These are phyloP conservation scores for Nipponia nippon DNA, from an alignment of 2,113 vertebrate genomes.

Conservation along the genomic window DNA sequence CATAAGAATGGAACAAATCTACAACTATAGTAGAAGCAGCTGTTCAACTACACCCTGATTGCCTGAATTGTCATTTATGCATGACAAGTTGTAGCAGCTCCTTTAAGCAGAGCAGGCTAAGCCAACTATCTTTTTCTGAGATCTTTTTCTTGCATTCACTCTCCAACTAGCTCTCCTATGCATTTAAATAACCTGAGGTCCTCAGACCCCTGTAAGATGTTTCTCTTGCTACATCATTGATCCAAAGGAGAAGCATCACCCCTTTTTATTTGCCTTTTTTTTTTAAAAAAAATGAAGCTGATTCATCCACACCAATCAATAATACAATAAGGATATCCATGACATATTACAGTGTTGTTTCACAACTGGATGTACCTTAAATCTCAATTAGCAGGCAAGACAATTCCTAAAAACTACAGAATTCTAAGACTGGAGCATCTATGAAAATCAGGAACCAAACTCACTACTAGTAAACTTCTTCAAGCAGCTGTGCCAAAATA, in stretches of 20 bases:
- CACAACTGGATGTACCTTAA: not conserved
- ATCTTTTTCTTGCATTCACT: not conserved
- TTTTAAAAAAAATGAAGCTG: no score
- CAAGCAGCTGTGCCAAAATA: not conserved
- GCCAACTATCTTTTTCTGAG: not conserved
- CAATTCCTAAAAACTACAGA: not conserved
- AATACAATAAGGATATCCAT: not conserved
- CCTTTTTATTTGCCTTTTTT: not conserved
- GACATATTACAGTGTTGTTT: not conserved
- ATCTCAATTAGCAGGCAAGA: not conserved
- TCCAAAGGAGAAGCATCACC: not conserved
- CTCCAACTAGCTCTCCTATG: not conserved
- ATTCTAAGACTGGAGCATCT: fast-evolving
- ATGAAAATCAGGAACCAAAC: not conserved
- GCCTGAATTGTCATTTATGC: not conserved
- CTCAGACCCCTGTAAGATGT: not conserved
- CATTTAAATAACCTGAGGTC: not conserved
- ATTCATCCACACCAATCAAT: not conserved
- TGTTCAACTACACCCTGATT: not conserved
- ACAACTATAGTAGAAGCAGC: not conserved
- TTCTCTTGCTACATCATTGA: not conserved
- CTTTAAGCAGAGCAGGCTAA: not conserved
- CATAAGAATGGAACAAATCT: not conserved
- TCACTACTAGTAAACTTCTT: not conserved
- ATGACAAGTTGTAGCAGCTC: not conserved